phyloP scores from a whole-genome alignment of 1,140 invertebrate species.

The Ericerus pela region DNA sequence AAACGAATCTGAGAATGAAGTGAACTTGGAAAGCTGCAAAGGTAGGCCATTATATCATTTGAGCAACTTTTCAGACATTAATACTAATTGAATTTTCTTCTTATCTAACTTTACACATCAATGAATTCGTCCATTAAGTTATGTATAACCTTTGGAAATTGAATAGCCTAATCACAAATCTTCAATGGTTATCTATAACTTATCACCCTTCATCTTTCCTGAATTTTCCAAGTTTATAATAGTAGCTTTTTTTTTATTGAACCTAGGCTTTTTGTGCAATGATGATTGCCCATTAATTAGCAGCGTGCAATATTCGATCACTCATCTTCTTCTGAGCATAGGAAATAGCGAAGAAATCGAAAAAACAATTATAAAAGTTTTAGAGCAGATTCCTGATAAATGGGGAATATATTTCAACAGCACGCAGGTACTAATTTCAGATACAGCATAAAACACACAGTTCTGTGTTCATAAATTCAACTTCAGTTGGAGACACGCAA shows the following conservation, averaged over 20 bases:
- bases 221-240: not conserved
- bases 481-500: no score
- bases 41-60: no score
- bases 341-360: slow-evolving; percentile 44
- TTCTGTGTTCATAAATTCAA: no score
- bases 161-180: no score
- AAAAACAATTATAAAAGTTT: slow-evolving; percentile 40
- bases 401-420: slow-evolving; percentile 55
- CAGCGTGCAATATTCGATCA: slow-evolving; percentile 36
- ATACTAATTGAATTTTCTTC: no score
- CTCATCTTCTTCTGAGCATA: slow-evolving; percentile 39
- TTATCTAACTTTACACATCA: no score
- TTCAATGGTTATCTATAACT: no score
- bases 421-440: slow-evolving; percentile 54
- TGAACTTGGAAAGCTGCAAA: not conserved
- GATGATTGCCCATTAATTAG: slow-evolving; percentile 31
- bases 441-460: no score
- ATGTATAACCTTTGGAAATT: no score
- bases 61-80: no score
- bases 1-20: not conserved
- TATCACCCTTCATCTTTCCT: no score
- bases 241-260: not conserved
- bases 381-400: slow-evolving; percentile 38
- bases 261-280: slow-evolving; percentile 49
- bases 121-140: no score